Percentiles rank a stretch among this genome's conserved stretches.
phyloP scores from a whole-genome alignment of 2,113 vertebrate species.

The Parotia lawesii region DNA sequence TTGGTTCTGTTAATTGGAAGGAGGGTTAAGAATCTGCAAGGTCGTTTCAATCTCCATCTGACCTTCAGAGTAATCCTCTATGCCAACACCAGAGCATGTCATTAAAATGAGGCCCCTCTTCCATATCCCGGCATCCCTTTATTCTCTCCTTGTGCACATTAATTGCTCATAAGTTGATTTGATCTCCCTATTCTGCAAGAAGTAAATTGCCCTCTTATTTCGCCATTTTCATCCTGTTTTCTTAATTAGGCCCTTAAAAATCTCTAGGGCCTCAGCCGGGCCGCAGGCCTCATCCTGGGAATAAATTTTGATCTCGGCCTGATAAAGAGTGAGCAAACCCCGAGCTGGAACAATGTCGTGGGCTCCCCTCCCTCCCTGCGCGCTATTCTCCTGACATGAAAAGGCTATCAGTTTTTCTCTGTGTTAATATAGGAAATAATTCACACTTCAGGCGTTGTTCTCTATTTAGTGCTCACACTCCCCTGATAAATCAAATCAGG shows the following conservation, averaged over 20 bases:
- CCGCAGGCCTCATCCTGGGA: conserved; percentile 69
- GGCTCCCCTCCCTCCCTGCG: neutral
- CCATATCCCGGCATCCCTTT: conserved; percentile 65
- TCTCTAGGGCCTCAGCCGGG: conserved; percentile 64
- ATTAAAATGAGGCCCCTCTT: conserved; percentile 73
- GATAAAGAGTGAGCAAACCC: conserved; percentile 71
- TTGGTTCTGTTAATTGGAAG: conserved; percentile 74
- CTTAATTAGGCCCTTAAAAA: conserved; percentile 78
- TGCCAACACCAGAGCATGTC: conserved; percentile 60
- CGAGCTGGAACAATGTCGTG: conserved; percentile 68
- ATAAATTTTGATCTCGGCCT: conserved; percentile 70
- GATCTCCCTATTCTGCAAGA: conserved; percentile 75
- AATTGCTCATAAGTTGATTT: conserved; percentile 79
- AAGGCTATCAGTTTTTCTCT: conserved; percentile 78
- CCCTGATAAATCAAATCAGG: conserved; percentile 65
- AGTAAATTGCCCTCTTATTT: conserved; percentile 83
- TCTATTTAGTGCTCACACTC: conserved; percentile 69
- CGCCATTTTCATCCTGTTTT: conserved; percentile 78
- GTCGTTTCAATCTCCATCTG: conserved; percentile 72
- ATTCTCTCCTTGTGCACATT: conserved; percentile 71
- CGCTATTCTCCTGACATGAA: conserved; percentile 76
- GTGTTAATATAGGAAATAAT: conserved; percentile 85
- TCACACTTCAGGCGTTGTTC: conserved; percentile 75
- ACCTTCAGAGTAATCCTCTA: conserved; percentile 81
- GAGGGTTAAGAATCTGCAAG: conserved; percentile 74